Percentiles rank a stretch among this genome's conserved stretches.
Conservation (phyloP, 2,797 vertebrate species). For the Protonibea diacanthus region DNA sequence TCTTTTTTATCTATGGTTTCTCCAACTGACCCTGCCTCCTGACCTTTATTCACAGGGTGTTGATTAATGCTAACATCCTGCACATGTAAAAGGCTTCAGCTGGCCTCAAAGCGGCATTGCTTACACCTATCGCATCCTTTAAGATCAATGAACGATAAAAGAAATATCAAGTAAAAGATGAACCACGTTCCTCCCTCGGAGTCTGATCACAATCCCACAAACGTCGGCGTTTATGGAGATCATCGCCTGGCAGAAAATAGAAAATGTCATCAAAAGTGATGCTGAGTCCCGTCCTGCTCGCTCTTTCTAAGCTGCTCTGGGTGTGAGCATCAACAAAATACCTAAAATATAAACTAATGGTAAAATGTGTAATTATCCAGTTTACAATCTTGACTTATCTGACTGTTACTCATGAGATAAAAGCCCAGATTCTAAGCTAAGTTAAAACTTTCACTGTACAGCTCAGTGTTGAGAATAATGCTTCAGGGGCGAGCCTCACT, state of each 20-base stretch:
- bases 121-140: conserved; percentile 30
- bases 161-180: conserved; percentile 46
- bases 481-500: not conserved
- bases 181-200: conserved; percentile 28
- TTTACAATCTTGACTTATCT: conserved; percentile 19
- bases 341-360: conserved; percentile 28
- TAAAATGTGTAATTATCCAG: conserved; percentile 35
- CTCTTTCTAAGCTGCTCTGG: conserved; percentile 7
- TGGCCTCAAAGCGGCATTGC: conserved; percentile 32
- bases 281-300: conserved; percentile 6
- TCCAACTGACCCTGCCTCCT: conserved; percentile 55
- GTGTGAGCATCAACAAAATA: conserved; percentile 24
- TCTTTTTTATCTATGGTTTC: conserved; percentile 60
- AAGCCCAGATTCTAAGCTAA: conserved; percentile 16
- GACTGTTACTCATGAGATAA: conserved; percentile 12
- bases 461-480: conserved; percentile 27
- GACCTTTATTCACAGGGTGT: conserved; percentile 70
- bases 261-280: conserved; percentile 9
- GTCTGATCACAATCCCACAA: conserved; percentile 21
- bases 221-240: conserved; percentile 9
- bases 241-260: not conserved
- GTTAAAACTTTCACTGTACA: conserved; percentile 19
- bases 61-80: conserved; percentile 48
- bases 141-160: conserved; percentile 30
- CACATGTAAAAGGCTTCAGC: conserved; percentile 69